phyloP scores from a whole-genome alignment of 2,888 invertebrate genomes.

The Ctena decussata region DNA sequence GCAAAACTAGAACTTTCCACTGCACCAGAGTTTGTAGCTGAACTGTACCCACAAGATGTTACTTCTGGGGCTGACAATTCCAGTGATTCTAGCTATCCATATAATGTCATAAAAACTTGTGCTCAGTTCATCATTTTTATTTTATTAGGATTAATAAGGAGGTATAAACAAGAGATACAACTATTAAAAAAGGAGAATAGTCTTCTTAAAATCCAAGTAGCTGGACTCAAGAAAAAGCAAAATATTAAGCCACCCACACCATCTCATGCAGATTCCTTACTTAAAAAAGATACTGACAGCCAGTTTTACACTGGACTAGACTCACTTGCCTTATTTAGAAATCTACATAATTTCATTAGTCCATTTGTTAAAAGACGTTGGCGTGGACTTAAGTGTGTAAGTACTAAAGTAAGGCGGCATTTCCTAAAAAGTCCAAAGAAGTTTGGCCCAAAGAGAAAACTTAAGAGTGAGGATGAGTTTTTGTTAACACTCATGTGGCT shows the following conservation, averaged over 20 bases:
- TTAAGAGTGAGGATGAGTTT: not conserved
- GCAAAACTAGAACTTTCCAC: not conserved
- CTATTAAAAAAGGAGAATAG: not conserved
- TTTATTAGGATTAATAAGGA: not conserved
- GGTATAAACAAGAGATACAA: not conserved
- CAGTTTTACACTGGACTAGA: not conserved
- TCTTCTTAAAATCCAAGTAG: not conserved
- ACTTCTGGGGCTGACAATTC: not conserved
- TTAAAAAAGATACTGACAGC: not conserved
- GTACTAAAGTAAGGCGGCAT: slow-evolving; percentile 2
- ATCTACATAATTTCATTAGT: not conserved
- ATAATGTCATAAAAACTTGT: not conserved
- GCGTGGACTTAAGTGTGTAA: not conserved
- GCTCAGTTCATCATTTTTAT: not conserved
- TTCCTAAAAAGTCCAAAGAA: not conserved
- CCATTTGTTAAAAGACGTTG: slow-evolving; percentile 1
- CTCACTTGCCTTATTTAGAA: not conserved
- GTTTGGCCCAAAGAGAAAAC: slow-evolving; percentile 8
- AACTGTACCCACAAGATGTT: not conserved
- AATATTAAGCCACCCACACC: not conserved
- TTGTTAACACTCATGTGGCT: slow-evolving; percentile 4
- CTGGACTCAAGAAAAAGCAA: not conserved
- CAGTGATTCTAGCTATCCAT: too few species aligned
- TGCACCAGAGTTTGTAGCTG: not conserved
- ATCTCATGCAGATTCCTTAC: not conserved